Base-by-base conservation (phyloP, 2,888 invertebrate genomes). In the Oscheius onirici region DNA sequence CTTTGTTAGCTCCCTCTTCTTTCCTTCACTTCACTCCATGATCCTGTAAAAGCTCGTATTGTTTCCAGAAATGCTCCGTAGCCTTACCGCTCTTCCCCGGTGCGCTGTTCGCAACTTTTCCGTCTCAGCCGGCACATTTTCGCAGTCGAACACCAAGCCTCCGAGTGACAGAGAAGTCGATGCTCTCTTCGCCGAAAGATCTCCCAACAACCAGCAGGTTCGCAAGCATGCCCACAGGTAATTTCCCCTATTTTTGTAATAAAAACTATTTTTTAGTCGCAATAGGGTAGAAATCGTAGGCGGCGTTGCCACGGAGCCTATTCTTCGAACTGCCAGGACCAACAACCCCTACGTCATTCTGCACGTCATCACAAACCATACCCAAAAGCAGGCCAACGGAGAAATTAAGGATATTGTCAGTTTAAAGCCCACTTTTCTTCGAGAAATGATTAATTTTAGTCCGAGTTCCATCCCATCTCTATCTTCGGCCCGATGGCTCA, bases 261-360 rank as follows among this genome's bases (percentile, higher is more conserved):
- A 58, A 34, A 5, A 40, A 1, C 10, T 1, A 34, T 8, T 46
- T 60, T 60, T 49, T 20, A 84, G 84, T 55, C 51, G 81, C 51
- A 84, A 84, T 73, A 78, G 78, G 15, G 81, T 84, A 2, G 83
- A 84, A 44, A 74, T 84, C 8, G 69, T 84, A 44, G 84, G 84
- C 17, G 84, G 84, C 15, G 83, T 84, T 17, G 82, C 81, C 24
- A 54, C 76, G 13, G 75, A 75, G 41, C 84, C 84, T 15, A 28
- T 77, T 13, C 71, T 69, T 60, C 73, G 70, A 24, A 72, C 71
- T 8, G 79, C 70, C 13, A 80, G 76, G 46, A 79, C 76, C 69
- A 79, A 82, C 34, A 76, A 70, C 52, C 75, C 76, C 22, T 84
- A 74, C 69, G 68, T 75, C 57, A 72, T 82, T 10, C 77, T 84